Evolutionary conservation across 2,888 invertebrate genomes (phyloP), one percentile per base, ranked within the genome.

Genomic region (Erynnis tages): DNA sequence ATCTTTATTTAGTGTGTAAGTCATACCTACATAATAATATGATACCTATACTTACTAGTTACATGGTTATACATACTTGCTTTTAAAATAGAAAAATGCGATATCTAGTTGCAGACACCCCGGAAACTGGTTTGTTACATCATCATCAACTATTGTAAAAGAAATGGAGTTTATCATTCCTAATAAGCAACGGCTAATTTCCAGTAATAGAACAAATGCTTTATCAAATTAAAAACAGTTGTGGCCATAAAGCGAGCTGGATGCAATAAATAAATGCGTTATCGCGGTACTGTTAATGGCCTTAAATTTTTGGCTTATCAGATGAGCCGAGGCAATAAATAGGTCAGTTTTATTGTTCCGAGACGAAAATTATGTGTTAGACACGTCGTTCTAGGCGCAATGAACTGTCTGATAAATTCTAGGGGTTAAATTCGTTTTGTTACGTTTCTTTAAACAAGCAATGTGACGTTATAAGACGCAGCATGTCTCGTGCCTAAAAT

Each of bases 311-410:
- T 69, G 62, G 63, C 72, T 83, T 87, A 87, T 87, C 86, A 69
- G 65, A 73, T 76, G 69, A 68, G 66, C 65, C 73, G 64, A 60
- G 70, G 70, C 67, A 79, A 82, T 87, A 84, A 87, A 86, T 84
- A 79, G 84, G 79, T 82, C 85, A 79, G 65, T 77, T 78, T 82
- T 79, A 82, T 79, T 79, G 72, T 72, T 73, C 71, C 64, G 68
- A 66, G 62, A 65, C 67, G 62, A 67, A 66, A 72, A 71, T 78
- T 75, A 82, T 80, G 81, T 81, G 76, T 67, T 68, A 59, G 60
- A 64, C 59, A 62, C 58, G 66, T 67, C 66, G 66, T 75, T 73
- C 71, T 57, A 69, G 60, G 71, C 65, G 62, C 76, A 71, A 66
- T 69, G 69, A 71, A 71, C 68, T 68, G 63, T 62, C 57, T 56